Base-by-base conservation (phyloP, 2,113 vertebrate species). In the Archilochus colubris region DNA sequence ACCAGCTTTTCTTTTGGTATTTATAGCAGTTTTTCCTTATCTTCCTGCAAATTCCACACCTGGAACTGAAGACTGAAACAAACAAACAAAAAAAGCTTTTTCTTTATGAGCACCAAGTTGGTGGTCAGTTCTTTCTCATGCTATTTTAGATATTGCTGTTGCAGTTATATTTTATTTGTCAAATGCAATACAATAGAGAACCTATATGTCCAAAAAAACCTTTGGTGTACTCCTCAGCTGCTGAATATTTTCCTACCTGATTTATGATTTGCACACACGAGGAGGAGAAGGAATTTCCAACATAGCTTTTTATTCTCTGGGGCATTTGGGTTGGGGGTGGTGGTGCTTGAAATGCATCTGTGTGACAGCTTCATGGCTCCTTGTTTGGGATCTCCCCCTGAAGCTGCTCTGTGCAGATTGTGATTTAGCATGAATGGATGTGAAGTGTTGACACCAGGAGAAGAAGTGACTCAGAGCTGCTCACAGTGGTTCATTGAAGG, bases 401-500 rank as follows among this genome's bases (percentile, higher is more conserved):
- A 27, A 24, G 16, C 79, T 57, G 21, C 31, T 87, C 77, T 5
- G 6, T 3, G 14, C n/a, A 31, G 73, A 23, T 69, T 59, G 79
- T 40, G 11, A 24, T 46, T 54, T 22, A 40, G 33, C 3, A 15
- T 0, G 10, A 92, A 86, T 0, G 9, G 43, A 40, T 68, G 48
- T 1, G 4, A 90, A 88, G 80, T 28, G 53, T 88, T 91, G 77
- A 28, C 84, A 66, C 33, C 63, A 31, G 68, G 54, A 81, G 46
- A 81, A 74, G 51, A 83, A 74, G 51, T 69, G 67, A 89, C 84
- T 84, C 66, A 69, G 66, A 91, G 63, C 62, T 86, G 21, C 61
- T 89, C 61, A 15, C 0, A 0, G 13, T 31, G 75, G 55, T 91
- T 50, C 85, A 59, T 15, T 19, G 46, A 88, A 46, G 30, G 55